These are phyloP conservation scores for Rachycentron canadum DNA, from an alignment of 2,797 vertebrate species.

Conservation along the genomic window DNA sequence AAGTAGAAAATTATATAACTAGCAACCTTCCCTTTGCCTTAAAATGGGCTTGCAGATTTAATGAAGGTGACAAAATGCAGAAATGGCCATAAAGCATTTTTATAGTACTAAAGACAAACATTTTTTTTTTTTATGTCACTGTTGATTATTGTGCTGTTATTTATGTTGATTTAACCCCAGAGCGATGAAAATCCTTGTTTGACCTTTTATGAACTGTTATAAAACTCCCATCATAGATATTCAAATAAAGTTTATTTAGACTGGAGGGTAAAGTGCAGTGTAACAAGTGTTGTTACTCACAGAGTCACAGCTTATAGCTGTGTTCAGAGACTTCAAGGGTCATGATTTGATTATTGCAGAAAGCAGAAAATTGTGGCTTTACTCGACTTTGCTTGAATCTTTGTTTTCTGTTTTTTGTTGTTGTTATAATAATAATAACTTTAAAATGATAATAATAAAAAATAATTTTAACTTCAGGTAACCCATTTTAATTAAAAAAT, in stretches of 20 bases:
- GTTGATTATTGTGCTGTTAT: background rate
- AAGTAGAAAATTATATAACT: background rate
- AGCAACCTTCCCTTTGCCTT: background rate
- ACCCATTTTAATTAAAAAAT: no score
- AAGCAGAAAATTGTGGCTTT: background rate
- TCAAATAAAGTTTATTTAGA: background rate
- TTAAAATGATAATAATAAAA: no score
- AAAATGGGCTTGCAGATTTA: background rate
- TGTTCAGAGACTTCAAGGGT: background rate
- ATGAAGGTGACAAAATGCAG: background rate
- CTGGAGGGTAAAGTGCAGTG: background rate
- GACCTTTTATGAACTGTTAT: background rate
- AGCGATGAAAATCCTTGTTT: background rate
- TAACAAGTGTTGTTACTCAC: background rate
- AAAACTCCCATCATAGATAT: background rate
- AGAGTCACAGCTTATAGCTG: background rate
- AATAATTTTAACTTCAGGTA: background rate
- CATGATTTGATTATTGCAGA: slow-evolving; percentile 6
- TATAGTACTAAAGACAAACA: background rate
- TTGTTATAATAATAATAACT: no score
- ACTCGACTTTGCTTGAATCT: background rate
- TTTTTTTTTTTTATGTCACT: background rate
- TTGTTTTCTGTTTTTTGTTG: background rate
- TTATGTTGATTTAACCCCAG: background rate
- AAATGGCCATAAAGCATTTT: background rate